Conservation (phyloP, 2,888 invertebrate species). For the Leptarthrus brevirostris region DNA sequence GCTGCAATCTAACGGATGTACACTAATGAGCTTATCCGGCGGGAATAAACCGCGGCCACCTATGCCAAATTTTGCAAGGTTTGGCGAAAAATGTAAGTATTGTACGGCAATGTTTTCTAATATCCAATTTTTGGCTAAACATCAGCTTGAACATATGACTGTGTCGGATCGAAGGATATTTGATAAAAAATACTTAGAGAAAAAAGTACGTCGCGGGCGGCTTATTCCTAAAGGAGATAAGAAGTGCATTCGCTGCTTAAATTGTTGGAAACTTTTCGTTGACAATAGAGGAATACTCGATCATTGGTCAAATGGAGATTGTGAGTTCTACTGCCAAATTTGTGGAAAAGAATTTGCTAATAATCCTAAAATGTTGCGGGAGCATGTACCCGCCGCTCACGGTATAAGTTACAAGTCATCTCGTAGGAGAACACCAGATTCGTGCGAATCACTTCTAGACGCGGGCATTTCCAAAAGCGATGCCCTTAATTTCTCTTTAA, state of each 20-base stretch:
- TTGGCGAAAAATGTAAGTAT: constrained; percentile 25
- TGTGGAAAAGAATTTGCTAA: constrained; percentile 60
- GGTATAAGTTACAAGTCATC: constrained; percentile 58
- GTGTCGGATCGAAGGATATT: constrained; percentile 57
- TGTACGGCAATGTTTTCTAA: constrained; percentile 50
- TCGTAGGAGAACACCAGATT: constrained; percentile 6
- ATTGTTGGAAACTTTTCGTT: constrained; percentile 60
- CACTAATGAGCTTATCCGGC: constrained; percentile 54
- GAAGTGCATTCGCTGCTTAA: constrained; percentile 60
- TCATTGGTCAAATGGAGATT: constrained; percentile 60
- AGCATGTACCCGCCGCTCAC: constrained; percentile 59
- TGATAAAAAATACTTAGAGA: constrained; percentile 57
- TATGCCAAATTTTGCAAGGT: background rate
- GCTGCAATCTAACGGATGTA: constrained; percentile 57
- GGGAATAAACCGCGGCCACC: background rate
- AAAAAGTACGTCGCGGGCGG: constrained; percentile 58
- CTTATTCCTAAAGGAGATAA: constrained; percentile 57
- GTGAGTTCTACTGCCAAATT: constrained; percentile 61
- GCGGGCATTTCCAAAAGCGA: background rate
- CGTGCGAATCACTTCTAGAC: background rate
- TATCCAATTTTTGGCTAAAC: constrained; percentile 57
- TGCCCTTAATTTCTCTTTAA: background rate
- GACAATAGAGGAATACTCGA: constrained; percentile 59
- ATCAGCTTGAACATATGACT: constrained; percentile 59
- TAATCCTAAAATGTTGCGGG: constrained; percentile 59